A percentile compares a stretch with the other conserved stretches of the same genome.
These are phyloP conservation scores for Pomacea maculata DNA, from an alignment of 1,140 invertebrate genomes.

Conservation along the genomic window DNA sequence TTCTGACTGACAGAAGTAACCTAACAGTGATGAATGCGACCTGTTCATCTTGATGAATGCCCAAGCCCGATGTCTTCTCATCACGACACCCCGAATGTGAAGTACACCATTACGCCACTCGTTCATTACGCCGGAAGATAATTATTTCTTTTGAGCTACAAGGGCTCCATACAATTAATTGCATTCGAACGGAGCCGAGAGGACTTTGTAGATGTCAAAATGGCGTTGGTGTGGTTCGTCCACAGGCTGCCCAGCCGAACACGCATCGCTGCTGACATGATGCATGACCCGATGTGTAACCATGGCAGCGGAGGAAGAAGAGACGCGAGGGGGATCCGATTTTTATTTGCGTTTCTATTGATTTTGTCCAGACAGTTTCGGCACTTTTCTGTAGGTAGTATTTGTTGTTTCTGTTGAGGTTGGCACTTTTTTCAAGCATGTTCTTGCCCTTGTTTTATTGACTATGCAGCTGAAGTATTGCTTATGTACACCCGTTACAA, in stretches of 20 bases:
- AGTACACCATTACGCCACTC: neutral
- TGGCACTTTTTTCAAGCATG: neutral
- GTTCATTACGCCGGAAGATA: neutral
- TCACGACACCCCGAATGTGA: too few relatives aligned
- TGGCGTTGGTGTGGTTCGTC: neutral
- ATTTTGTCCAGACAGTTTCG: neutral
- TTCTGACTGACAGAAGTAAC: neutral
- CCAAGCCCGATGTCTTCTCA: neutral
- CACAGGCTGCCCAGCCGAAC: neutral
- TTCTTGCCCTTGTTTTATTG: neutral
- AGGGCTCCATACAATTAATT: neutral
- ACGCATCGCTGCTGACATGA: neutral
- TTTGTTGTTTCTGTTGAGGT: neutral
- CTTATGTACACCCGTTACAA: neutral
- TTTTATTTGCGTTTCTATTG: constrained; percentile 3
- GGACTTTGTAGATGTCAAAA: neutral
- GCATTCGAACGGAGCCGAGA: neutral
- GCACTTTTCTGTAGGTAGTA: neutral
- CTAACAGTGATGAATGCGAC: neutral
- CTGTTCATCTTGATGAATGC: neutral
- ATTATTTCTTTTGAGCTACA: neutral
- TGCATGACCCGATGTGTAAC: neutral
- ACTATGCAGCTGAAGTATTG: neutral
- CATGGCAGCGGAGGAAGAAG: constrained; percentile 3
- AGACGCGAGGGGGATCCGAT: neutral